Conservation (phyloP, 92 coral and sea anemone genomes). For the Porites cylindrica region DNA sequence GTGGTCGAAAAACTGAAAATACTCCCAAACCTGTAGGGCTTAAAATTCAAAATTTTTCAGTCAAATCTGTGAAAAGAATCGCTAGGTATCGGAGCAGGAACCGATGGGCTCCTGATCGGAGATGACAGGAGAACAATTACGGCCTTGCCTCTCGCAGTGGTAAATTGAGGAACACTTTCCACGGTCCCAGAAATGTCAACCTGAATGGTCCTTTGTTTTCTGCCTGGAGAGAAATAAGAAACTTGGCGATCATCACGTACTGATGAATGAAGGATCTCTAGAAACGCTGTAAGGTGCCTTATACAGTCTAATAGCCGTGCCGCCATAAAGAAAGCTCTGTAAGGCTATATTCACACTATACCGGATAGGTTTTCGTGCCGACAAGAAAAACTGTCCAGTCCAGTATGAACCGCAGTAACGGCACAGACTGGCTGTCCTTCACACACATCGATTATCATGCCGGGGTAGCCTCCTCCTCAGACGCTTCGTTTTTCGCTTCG, state of each 20-base stretch:
- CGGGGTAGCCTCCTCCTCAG: no score
- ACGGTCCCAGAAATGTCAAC: neutral
- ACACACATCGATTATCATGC: no score
- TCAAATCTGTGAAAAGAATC: constrained; percentile 1
- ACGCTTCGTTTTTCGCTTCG: no score
- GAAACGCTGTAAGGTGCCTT: neutral
- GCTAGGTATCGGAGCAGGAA: neutral
- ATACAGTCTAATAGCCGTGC: neutral
- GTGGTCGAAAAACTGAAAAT: neutral
- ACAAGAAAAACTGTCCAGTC: neutral
- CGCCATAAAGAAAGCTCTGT: neutral
- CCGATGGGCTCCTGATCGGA: constrained; percentile 1
- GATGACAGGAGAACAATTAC: neutral
- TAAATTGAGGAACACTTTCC: neutral
- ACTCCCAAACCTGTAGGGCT: constrained; percentile 4
- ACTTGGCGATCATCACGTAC: neutral
- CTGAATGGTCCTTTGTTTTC: constrained; percentile 9
- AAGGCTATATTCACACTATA: neutral
- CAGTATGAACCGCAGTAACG: neutral
- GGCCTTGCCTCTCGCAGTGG: constrained; percentile 6
- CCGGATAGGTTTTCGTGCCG: neutral
- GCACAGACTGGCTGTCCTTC: neutral
- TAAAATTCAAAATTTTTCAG: neutral
- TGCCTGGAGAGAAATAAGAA: constrained; percentile 5
- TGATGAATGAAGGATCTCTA: neutral